Percentiles rank a stretch among this genome's conserved stretches.
Conservation (phyloP, 2,797 vertebrate species). For the Platalea minor region DNA sequence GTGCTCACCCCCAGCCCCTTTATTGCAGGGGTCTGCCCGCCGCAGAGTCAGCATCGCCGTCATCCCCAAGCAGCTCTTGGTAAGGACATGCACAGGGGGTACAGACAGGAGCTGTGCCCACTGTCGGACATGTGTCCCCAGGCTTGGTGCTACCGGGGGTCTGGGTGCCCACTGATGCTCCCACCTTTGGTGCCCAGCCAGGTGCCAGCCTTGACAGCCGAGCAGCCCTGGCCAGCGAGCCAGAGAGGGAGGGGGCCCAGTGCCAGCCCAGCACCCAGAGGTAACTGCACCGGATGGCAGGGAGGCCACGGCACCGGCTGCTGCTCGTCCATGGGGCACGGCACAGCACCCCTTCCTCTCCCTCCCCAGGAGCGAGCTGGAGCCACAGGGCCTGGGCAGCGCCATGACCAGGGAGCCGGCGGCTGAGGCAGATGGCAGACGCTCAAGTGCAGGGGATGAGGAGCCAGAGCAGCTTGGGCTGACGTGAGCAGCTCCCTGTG, state of each 20-base stretch:
- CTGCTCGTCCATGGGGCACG: accelerated
- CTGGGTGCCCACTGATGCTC: not conserved
- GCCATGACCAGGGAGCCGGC: accelerated
- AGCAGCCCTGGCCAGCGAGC: not conserved
- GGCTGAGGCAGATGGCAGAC: not conserved
- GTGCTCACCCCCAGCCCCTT: not conserved
- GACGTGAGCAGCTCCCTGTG: slow-evolving; percentile 1
- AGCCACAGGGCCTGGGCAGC: not conserved
- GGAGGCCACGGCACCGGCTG: accelerated
- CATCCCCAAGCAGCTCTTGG: slow-evolving; percentile 76
- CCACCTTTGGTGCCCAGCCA: slow-evolving; percentile 17
- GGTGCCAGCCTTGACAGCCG: not conserved
- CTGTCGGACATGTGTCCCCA: not conserved
- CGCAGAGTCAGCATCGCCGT: slow-evolving; percentile 81
- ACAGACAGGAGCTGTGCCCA: accelerated
- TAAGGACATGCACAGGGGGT: not conserved
- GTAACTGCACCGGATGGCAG: not conserved
- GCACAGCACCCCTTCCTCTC: not conserved
- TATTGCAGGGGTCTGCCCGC: slow-evolving; percentile 65
- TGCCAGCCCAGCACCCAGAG: not conserved
- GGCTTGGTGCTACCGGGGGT: accelerated
- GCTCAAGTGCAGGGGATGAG: not conserved
- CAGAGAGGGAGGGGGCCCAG: not conserved
- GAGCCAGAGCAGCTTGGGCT: not conserved
- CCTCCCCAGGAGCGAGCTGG: slow-evolving; percentile 8